These are phyloP conservation scores for Lanius ludovicianus DNA, from an alignment of 2,113 vertebrate genomes.

Conservation along the genomic window DNA sequence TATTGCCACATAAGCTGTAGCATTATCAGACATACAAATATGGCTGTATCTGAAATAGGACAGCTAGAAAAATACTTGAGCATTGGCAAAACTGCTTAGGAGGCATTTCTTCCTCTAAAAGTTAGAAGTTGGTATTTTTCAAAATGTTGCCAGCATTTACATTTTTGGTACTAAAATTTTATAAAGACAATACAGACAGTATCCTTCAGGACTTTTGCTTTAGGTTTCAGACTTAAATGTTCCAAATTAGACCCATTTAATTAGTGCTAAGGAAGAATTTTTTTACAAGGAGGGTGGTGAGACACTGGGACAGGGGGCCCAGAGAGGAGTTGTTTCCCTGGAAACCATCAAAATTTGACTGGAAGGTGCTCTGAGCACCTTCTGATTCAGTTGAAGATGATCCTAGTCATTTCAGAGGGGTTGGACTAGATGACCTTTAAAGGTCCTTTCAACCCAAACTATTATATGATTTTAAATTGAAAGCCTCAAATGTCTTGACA, in stretches of 20 bases:
- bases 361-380: neutral
- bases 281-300: neutral
- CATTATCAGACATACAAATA: neutral
- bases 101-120: neutral
- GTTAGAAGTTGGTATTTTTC: neutral
- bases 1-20: neutral
- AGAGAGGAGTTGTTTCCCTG: neutral
- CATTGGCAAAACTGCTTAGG: neutral
- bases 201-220: neutral
- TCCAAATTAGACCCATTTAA: neutral
- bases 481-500: neutral
- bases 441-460: neutral
- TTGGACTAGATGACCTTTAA: neutral
- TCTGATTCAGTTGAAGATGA: neutral
- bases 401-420: neutral
- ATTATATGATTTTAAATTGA: neutral
- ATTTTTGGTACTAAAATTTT: neutral
- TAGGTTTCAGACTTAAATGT: neutral
- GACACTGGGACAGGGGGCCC: neutral
- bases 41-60: neutral
- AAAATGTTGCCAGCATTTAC: neutral
- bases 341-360: neutral
- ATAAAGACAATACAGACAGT: neutral
- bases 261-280: neutral
- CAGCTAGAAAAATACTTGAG: neutral